These are phyloP conservation scores for Cephalopholis sonnerati DNA, from an alignment of 2,113 vertebrate species.

Conservation along the genomic window DNA sequence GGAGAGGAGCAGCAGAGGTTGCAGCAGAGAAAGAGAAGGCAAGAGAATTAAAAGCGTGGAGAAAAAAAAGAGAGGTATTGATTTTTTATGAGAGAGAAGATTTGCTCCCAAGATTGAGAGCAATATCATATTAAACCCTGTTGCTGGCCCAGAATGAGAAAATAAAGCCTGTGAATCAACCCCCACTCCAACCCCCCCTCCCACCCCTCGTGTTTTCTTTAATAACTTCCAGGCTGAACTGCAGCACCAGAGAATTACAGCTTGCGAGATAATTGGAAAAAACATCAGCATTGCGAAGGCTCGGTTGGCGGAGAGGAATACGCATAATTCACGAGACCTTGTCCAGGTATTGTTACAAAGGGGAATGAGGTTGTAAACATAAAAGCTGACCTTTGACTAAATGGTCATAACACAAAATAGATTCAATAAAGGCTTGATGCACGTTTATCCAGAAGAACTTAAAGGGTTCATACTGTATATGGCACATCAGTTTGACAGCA, in stretches of 20 bases:
- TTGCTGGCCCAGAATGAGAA: conserved; percentile 63
- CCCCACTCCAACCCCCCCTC: not conserved
- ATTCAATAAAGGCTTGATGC: conserved; percentile 32
- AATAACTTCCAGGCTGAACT: conserved; percentile 71
- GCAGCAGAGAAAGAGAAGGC: conserved; percentile 17
- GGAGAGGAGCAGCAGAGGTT: conserved; percentile 20
- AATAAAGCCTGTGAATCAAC: conserved; percentile 61
- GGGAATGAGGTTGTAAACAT: conserved; percentile 48
- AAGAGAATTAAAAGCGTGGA: conserved; percentile 52
- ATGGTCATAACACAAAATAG: conserved; percentile 35
- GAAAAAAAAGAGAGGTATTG: conserved; percentile 46
- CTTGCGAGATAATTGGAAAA: conserved; percentile 75
- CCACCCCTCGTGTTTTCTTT: conserved; percentile 32
- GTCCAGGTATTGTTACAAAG: conserved; percentile 44
- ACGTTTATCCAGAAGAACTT: not conserved
- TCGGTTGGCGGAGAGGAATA: conserved; percentile 26
- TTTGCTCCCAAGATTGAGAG: conserved; percentile 66
- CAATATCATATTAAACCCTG: conserved; percentile 70
- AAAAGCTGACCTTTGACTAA: conserved; percentile 40
- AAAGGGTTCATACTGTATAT: not conserved
- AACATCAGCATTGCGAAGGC: conserved; percentile 61
- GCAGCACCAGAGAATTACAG: conserved; percentile 70
- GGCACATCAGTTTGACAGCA: not conserved
- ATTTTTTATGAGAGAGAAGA: conserved; percentile 70
- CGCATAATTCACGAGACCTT: conserved; percentile 57